These are phyloP conservation scores for Drosophila subquinaria DNA, from an alignment of 2,888 invertebrate species.

Conservation along the genomic window DNA sequence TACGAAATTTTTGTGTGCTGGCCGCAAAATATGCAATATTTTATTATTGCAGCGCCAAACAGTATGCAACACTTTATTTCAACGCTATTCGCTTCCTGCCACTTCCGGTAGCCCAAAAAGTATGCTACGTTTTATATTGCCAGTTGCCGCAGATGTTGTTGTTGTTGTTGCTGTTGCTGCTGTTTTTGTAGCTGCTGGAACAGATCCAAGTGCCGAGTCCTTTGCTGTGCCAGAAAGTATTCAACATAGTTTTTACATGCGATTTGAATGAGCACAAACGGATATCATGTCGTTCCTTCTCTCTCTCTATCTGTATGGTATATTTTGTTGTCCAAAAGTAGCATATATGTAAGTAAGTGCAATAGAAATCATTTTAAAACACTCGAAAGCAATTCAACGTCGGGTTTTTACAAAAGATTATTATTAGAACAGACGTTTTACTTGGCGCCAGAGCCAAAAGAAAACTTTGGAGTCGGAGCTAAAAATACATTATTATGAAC, in stretches of 20 bases:
- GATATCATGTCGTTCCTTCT: constrained; percentile 59
- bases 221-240: constrained; percentile 58
- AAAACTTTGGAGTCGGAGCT: neutral
- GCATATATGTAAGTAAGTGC: constrained; percentile 60
- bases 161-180: constrained; percentile 28
- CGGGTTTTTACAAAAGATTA: constrained; percentile 41
- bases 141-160: constrained; percentile 8
- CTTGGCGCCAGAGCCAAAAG: constrained; percentile 53
- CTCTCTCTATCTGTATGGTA: constrained; percentile 8
- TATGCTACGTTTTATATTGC: constrained; percentile 47
- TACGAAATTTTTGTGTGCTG: constrained; percentile 24
- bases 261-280: constrained; percentile 78
- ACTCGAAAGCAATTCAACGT: constrained; percentile 63
- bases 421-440: constrained; percentile 64
- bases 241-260: constrained; percentile 69
- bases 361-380: constrained; percentile 75
- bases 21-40: constrained; percentile 75
- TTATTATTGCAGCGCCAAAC: constrained; percentile 77
- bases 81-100: constrained; percentile 68
- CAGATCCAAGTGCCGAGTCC: constrained; percentile 63
- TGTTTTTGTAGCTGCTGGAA: constrained; percentile 53
- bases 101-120: constrained; percentile 47
- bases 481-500: constrained; percentile 32
- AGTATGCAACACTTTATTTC: constrained; percentile 80
- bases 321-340: constrained; percentile 51